Evolutionary conservation across 1,140 invertebrate genomes (phyloP).

Genomic region (Zaprionus lachaisei): DNA sequence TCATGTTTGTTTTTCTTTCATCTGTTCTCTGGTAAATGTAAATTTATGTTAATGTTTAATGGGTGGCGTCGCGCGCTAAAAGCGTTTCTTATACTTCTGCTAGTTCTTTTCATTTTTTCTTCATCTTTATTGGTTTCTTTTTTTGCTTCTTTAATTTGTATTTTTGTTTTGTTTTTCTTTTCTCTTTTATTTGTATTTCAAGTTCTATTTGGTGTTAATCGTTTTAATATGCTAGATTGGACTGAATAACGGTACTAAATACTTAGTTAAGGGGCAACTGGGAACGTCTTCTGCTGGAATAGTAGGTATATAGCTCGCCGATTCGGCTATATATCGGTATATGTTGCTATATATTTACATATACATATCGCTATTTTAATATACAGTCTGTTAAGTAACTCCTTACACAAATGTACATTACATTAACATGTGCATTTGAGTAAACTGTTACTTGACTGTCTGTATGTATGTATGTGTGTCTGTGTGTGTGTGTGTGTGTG

Average conservation of each 20-base stretch:
- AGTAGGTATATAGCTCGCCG: conserved; percentile 15
- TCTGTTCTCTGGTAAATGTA: conserved; percentile 19
- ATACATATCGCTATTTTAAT: conserved; percentile 38
- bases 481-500: background rate
- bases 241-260: conserved; percentile 50
- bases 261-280: conserved; percentile 19
- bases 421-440: no score
- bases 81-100: conserved; percentile 44
- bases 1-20: background rate
- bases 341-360: conserved; percentile 19
- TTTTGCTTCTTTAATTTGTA: conserved; percentile 9
- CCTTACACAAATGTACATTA: no score
- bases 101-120: conserved; percentile 23
- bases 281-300: conserved; percentile 1
- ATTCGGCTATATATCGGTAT: conserved; percentile 3
- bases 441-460: no score
- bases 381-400: background rate
- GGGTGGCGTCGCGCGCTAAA: conserved; percentile 76
- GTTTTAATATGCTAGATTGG: conserved; percentile 45
- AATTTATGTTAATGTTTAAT: conserved; percentile 53
- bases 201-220: conserved; percentile 10
- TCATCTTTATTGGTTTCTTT: conserved; percentile 21
- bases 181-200: conserved; percentile 6
- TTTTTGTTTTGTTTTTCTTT: background rate
- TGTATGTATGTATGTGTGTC: background rate